Evolutionary conservation across 2,888 invertebrate species (phyloP).

Genomic region (Baccha elongata): DNA sequence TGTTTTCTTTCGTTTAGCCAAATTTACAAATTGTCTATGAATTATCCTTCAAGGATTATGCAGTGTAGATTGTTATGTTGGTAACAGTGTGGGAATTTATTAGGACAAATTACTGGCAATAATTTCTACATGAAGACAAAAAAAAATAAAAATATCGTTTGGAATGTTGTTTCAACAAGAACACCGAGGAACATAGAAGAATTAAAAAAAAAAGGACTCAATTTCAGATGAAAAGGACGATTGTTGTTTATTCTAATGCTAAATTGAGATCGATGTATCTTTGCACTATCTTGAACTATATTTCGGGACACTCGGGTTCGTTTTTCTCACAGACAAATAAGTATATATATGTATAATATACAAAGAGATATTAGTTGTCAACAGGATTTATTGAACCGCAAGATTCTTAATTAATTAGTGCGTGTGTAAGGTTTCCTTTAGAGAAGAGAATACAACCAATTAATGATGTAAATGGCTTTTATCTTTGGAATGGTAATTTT

Average conservation of each 20-base stretch:
- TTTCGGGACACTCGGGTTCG: neutral
- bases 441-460: neutral
- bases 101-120: neutral
- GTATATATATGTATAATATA: neutral
- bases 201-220: neutral
- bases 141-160: neutral
- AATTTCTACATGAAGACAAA: neutral
- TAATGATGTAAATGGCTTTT: neutral
- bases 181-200: neutral
- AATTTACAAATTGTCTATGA: too few species aligned
- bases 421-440: slow-evolving; percentile 12
- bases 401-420: slow-evolving; percentile 3
- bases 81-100: neutral
- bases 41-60: neutral
- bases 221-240: neutral
- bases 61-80: too few species aligned
- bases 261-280: slow-evolving; percentile 19
- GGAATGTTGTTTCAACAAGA: neutral
- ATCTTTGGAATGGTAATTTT: neutral
- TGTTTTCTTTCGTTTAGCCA: neutral
- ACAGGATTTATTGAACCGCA: slow-evolving; percentile 15
- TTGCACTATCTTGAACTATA: neutral
- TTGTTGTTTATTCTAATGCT: neutral
- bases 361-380: neutral
- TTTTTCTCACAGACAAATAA: neutral